Evolutionary conservation across 2,797 vertebrate species (phyloP).

Genomic region (Cetoscarus ocellatus): DNA sequence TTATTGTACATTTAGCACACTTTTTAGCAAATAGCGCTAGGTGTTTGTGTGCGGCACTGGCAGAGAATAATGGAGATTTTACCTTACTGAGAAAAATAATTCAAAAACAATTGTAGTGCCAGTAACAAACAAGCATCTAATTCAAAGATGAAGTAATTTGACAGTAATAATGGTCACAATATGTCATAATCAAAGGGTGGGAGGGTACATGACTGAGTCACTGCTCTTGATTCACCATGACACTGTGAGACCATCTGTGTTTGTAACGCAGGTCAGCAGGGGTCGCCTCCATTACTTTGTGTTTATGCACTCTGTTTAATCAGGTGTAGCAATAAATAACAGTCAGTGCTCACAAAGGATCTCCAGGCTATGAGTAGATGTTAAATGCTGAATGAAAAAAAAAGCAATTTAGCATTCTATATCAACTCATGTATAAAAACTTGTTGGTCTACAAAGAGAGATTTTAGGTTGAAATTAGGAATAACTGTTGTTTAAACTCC

Average conservation of each 20-base stretch:
- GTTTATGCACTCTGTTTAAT: slow-evolving; percentile 1
- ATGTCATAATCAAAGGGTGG: slow-evolving; percentile 9
- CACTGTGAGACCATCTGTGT: slow-evolving; percentile 69
- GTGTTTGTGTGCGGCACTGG: not conserved
- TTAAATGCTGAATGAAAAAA: not conserved
- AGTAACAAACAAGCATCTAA: not conserved
- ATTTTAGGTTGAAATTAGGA: too few relatives aligned
- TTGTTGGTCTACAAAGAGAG: too few relatives aligned
- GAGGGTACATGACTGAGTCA: slow-evolving; percentile 16
- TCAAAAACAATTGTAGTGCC: not conserved
- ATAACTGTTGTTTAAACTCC: too few relatives aligned
- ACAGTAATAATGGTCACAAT: not conserved
- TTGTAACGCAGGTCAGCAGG: slow-evolving; percentile 37
- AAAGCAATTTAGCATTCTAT: not conserved
- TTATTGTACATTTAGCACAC: not conserved
- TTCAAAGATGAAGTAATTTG: not conserved
- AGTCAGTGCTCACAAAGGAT: not conserved
- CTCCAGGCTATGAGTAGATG: not conserved
- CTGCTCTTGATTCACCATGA: slow-evolving; percentile 16
- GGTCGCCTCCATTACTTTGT: slow-evolving; percentile 7
- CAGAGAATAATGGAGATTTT: not conserved
- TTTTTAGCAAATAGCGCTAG: not conserved
- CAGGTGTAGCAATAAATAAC: slow-evolving; percentile 1
- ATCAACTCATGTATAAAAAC: too few relatives aligned
- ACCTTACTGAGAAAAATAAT: not conserved